phyloP scores from a whole-genome alignment of 2,888 invertebrate genomes.

The Hirtodrosophila trivittata region DNA sequence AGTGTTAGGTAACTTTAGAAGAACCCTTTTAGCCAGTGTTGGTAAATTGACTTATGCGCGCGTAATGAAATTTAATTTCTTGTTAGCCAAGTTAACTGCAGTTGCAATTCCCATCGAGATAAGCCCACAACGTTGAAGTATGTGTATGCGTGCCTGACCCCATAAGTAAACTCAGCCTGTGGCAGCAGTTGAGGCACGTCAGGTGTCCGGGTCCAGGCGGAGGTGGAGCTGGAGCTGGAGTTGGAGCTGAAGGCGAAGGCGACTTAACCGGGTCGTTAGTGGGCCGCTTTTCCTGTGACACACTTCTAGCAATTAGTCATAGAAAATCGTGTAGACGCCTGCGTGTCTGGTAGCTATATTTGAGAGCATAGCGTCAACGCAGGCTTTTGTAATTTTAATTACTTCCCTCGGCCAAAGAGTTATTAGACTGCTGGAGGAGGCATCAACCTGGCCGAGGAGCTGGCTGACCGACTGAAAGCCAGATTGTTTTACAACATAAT shows the following conservation, averaged over 20 bases:
- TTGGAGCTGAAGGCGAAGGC: not conserved
- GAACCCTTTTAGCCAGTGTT: conserved; percentile 13
- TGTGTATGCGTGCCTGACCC: conserved; percentile 65
- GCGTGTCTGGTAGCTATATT: conserved; percentile 71
- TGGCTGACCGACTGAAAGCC: conserved; percentile 41
- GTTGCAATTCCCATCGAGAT: conserved; percentile 64
- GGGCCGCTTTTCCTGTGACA: conserved; percentile 72
- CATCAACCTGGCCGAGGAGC: conserved; percentile 20
- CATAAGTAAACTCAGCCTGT: conserved; percentile 45
- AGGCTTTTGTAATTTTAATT: conserved; percentile 74
- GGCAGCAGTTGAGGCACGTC: conserved; percentile 24
- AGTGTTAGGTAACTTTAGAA: conserved; percentile 5
- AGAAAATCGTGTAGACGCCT: conserved; percentile 77
- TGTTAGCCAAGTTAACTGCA: conserved; percentile 67
- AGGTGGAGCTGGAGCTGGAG: not conserved
- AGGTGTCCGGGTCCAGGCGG: not conserved
- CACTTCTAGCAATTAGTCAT: conserved; percentile 82
- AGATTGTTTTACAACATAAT: conserved; percentile 79
- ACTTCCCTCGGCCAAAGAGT: conserved; percentile 64
- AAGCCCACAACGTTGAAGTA: conserved; percentile 39
- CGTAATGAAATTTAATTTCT: conserved; percentile 77
- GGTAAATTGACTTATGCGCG: conserved; percentile 48
- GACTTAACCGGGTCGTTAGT: conserved; percentile 34
- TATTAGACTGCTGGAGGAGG: conserved; percentile 20
- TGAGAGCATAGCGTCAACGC: conserved; percentile 65